A percentile compares a stretch with the other conserved stretches of the same genome.
These are phyloP conservation scores for Aphelinus atriplicis DNA, from an alignment of 1,140 invertebrate genomes.

Conservation along the genomic window DNA sequence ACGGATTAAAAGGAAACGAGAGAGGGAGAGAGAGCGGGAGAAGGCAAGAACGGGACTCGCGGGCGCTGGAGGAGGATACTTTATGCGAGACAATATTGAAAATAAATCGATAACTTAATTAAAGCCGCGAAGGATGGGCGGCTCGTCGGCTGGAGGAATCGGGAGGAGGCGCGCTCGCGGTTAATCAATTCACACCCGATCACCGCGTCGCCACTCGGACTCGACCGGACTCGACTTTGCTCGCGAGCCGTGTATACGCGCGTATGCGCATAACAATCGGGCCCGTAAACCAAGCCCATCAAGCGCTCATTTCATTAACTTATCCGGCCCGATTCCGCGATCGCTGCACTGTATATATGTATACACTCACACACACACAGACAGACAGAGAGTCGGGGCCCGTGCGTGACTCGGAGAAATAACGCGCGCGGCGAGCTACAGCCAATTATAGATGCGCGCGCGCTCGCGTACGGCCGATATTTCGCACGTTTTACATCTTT, in stretches of 20 bases:
- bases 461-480: neutral
- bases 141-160: conserved; percentile 30
- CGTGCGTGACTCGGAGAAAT: conserved; percentile 59
- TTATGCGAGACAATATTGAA: conserved; percentile 54
- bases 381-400: neutral
- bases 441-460: too few relatives aligned
- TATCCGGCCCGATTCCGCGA: conserved; percentile 46
- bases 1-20: neutral
- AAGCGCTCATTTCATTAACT: conserved; percentile 61
- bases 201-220: conserved; percentile 1
- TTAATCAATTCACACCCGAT: conserved; percentile 57
- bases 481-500: conserved; percentile 40
- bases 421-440: conserved; percentile 42
- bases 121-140: conserved; percentile 46
- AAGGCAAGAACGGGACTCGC: conserved; percentile 15
- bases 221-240: neutral
- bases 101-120: conserved; percentile 64
- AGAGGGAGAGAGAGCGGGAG: neutral
- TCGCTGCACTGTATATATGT: neutral
- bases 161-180: conserved; percentile 36
- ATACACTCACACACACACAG: too few relatives aligned
- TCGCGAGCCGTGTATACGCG: conserved; percentile 43
- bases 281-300: conserved; percentile 53
- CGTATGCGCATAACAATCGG: conserved; percentile 56
- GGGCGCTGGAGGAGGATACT: conserved; percentile 22